Conservation (phyloP, 2,797 vertebrate genomes). For the Sphenopsis melanotis region DNA sequence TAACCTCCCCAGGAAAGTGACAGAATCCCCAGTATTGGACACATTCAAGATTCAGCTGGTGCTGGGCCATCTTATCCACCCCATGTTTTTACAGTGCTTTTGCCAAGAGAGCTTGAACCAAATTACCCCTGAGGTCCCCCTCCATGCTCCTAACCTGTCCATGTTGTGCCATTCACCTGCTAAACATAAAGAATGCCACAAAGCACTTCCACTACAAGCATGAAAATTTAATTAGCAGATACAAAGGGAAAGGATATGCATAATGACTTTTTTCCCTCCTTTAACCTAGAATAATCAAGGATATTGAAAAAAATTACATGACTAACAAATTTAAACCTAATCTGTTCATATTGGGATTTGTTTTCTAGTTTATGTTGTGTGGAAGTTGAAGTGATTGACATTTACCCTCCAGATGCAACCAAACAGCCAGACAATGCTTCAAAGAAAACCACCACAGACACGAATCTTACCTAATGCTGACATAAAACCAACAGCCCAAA, state of each 20-base stretch:
- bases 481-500: neutral
- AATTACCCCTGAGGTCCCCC: neutral
- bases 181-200: neutral
- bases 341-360: neutral
- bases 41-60: too few species aligned
- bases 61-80: neutral
- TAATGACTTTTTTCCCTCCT: neutral
- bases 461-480: neutral
- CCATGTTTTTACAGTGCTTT: neutral
- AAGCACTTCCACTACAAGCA: neutral
- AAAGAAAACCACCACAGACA: neutral
- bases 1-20: neutral
- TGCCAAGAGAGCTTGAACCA: neutral
- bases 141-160: neutral
- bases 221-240: neutral
- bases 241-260: neutral
- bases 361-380: neutral
- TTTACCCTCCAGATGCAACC: neutral
- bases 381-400: neutral
- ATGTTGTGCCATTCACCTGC: neutral
- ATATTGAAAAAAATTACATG: neutral
- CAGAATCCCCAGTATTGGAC: rapidly evolving
- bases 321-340: neutral
- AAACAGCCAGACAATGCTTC: neutral
- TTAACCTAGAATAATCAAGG: neutral